phyloP scores from a whole-genome alignment of 2,113 vertebrate genomes.

The Caracal caracal region DNA sequence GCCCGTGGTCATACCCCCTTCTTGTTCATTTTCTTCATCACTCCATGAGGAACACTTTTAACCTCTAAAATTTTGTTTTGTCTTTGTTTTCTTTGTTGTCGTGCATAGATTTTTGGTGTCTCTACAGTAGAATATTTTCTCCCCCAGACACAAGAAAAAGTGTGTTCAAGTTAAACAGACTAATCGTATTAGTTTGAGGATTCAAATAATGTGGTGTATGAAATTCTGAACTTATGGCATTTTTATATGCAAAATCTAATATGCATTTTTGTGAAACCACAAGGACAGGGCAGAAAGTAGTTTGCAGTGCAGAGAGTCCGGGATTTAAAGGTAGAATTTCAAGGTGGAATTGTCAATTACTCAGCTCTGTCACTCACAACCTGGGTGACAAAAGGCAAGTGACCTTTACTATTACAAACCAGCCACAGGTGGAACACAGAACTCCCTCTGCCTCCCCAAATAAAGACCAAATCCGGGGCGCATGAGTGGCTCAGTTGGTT shows the following conservation, averaged over 20 bases:
- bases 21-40: not conserved
- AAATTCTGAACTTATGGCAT: not conserved
- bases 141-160: not conserved
- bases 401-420: not conserved
- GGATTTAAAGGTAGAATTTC: not conserved
- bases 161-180: not conserved
- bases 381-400: not conserved
- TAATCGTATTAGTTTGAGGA: not conserved
- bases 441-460: rapidly evolving
- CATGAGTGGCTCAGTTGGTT: no score
- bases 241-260: not conserved
- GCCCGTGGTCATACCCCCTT: not conserved
- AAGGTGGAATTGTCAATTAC: not conserved
- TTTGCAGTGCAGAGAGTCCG: no score
- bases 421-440: not conserved
- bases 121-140: not conserved
- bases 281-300: not conserved
- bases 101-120: not conserved
- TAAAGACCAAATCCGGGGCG: no score
- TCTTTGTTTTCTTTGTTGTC: not conserved
- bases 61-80: not conserved
- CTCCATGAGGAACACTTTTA: not conserved
- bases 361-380: not conserved
- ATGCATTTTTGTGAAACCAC: not conserved
- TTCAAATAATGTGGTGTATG: not conserved